These are phyloP conservation scores for Premnoplex brunnescens DNA, from an alignment of 2,797 vertebrate species.

Conservation along the genomic window DNA sequence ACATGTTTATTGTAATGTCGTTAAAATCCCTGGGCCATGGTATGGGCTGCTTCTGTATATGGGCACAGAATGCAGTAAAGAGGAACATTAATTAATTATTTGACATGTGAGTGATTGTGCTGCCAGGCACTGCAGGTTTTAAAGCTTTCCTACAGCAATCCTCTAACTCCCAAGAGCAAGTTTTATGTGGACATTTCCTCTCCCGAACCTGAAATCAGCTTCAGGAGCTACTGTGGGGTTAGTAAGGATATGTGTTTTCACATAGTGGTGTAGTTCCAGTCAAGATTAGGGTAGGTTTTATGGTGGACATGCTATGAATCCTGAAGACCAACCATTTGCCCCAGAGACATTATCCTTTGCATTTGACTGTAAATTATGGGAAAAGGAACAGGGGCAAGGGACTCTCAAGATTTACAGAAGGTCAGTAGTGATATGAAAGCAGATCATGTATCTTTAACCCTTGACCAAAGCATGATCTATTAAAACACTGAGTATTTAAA, in stretches of 20 bases:
- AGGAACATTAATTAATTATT: conserved; percentile 1
- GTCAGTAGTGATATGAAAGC: not conserved
- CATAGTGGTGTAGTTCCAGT: not conserved
- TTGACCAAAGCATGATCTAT: not conserved
- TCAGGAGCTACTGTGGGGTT: not conserved
- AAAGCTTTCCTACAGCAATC: not conserved
- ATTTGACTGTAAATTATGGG: not conserved
- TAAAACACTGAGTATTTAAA: not conserved
- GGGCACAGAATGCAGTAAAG: conserved; percentile 18
- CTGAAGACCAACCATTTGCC: not conserved
- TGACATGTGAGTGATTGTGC: not conserved
- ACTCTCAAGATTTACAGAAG: not conserved
- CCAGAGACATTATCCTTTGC: not conserved
- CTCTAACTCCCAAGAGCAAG: not conserved
- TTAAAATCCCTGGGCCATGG: not conserved
- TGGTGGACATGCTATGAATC: not conserved
- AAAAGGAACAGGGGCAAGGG: not conserved
- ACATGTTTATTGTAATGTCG: not conserved
- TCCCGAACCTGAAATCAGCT: not conserved
- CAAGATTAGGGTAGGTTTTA: not conserved
- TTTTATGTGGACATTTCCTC: not conserved
- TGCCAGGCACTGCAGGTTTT: not conserved
- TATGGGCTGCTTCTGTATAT: conserved; percentile 10
- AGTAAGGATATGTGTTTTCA: not conserved
- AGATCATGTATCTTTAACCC: not conserved